Conservation (phyloP, 1,140 invertebrate genomes). For the Drosophila repleta region DNA sequence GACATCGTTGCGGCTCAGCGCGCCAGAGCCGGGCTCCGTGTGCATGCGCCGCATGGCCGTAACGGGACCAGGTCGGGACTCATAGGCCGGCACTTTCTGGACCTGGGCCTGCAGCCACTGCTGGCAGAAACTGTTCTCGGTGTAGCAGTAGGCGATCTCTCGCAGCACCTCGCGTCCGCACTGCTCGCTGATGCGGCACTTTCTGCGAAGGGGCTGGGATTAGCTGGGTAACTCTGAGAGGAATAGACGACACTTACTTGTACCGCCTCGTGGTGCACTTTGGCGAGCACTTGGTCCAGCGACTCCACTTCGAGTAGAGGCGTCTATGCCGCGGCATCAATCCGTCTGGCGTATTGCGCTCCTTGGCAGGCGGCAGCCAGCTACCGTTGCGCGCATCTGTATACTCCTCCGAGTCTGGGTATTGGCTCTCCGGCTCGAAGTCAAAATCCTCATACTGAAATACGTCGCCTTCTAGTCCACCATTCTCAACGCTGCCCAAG, state of each 20-base stretch:
- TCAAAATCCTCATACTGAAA: constrained; percentile 80
- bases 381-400: constrained; percentile 44
- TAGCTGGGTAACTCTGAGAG: not conserved
- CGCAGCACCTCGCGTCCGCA: constrained; percentile 90
- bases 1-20: constrained; percentile 60
- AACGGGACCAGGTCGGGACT: constrained; percentile 45
- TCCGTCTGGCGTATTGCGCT: constrained; percentile 56
- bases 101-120: constrained; percentile 87
- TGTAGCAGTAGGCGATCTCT: constrained; percentile 93
- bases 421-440: constrained; percentile 49
- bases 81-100: constrained; percentile 65
- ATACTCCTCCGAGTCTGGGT: constrained; percentile 60
- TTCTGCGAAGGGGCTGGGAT: constrained; percentile 84
- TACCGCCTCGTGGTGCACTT: constrained; percentile 84
- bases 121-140: constrained; percentile 91
- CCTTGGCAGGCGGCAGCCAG: constrained; percentile 40
- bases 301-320: constrained; percentile 84
- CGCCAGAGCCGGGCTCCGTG: constrained; percentile 9
- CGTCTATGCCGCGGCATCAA: constrained; percentile 53
- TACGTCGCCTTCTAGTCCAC: constrained; percentile 64
- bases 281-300: constrained; percentile 84
- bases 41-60: constrained; percentile 59
- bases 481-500: constrained; percentile 28
- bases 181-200: constrained; percentile 89
- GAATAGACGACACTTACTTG: constrained; percentile 58